These are phyloP conservation scores for Dicrostonyx torquatus DNA, from an alignment of 2,797 vertebrate species.

Conservation along the genomic window DNA sequence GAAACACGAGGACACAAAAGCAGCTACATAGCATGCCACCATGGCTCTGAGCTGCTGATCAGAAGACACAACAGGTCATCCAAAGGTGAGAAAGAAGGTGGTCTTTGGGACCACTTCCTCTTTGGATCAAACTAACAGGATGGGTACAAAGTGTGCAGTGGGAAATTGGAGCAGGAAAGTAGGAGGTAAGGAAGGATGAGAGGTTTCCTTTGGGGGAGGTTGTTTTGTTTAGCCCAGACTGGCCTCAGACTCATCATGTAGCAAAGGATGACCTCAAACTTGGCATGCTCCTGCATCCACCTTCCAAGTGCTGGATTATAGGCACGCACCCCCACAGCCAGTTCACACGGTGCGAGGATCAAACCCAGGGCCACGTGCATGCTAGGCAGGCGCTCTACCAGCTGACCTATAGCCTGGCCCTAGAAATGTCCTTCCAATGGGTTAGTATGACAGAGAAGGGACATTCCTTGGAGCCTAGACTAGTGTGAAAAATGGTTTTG, in stretches of 20 bases:
- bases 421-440: neutral
- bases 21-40: slow-evolving; percentile 87
- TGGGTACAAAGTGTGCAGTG: neutral
- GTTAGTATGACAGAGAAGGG: neutral
- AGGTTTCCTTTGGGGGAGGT: neutral
- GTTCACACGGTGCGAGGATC: neutral
- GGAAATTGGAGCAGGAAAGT: neutral
- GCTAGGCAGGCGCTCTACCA: neutral
- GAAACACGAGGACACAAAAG: slow-evolving; percentile 89
- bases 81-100: slow-evolving; percentile 39
- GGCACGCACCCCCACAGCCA: neutral
- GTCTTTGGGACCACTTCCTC: neutral
- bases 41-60: slow-evolving; percentile 85
- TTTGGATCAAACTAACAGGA: slow-evolving; percentile 35
- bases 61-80: slow-evolving; percentile 74
- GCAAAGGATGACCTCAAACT: neutral
- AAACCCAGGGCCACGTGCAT: neutral
- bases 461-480: neutral
- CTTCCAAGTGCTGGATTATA: neutral
- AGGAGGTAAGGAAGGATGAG: neutral
- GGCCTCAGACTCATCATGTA: neutral
- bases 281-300: neutral
- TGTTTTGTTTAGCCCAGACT: neutral
- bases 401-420: too few relatives aligned
- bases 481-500: neutral